Percentiles rank a stretch among this genome's conserved stretches.
Conservation (phyloP, 2,888 invertebrate species). For the Epirrhoe tristata region DNA sequence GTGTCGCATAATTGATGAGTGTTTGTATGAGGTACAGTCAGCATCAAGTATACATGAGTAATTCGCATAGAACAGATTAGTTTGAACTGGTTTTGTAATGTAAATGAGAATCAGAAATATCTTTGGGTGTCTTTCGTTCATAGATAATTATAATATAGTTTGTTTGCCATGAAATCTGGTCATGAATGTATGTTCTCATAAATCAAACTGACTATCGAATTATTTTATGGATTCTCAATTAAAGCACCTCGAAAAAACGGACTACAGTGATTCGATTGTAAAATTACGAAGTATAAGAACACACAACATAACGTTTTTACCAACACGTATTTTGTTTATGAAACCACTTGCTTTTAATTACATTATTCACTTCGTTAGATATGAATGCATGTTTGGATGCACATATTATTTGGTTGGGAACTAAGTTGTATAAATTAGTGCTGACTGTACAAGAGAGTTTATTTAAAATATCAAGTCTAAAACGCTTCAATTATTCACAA, state of each 20-base stretch:
- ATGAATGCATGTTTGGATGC: neutral
- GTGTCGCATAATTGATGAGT: slow-evolving; percentile 70
- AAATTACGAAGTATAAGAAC: too few relatives aligned
- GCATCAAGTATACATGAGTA: slow-evolving; percentile 17
- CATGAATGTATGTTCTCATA: too few relatives aligned
- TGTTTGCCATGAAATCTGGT: too few relatives aligned
- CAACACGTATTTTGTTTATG: too few relatives aligned
- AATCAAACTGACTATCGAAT: too few relatives aligned
- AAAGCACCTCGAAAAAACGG: too few relatives aligned
- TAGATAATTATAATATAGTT: too few relatives aligned
- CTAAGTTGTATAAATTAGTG: slow-evolving; percentile 6
- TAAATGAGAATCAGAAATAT: neutral
- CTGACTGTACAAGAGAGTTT: slow-evolving; percentile 68
- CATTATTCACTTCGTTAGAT: neutral
- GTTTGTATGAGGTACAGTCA: slow-evolving; percentile 63
- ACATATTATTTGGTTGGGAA: neutral
- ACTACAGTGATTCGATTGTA: too few relatives aligned
- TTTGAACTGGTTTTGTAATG: neutral
- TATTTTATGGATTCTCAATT: too few relatives aligned
- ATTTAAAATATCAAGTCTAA: slow-evolving; percentile 72
- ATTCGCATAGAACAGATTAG: neutral
- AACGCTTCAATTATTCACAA: slow-evolving; percentile 74
- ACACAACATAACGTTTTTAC: too few relatives aligned
- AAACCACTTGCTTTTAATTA: too few relatives aligned
- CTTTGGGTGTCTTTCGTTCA: neutral